Evolutionary conservation across 1,140 invertebrate species (phyloP), one percentile per base, ranked within the genome.

Genomic region (Oreohelix idahoensis): DNA sequence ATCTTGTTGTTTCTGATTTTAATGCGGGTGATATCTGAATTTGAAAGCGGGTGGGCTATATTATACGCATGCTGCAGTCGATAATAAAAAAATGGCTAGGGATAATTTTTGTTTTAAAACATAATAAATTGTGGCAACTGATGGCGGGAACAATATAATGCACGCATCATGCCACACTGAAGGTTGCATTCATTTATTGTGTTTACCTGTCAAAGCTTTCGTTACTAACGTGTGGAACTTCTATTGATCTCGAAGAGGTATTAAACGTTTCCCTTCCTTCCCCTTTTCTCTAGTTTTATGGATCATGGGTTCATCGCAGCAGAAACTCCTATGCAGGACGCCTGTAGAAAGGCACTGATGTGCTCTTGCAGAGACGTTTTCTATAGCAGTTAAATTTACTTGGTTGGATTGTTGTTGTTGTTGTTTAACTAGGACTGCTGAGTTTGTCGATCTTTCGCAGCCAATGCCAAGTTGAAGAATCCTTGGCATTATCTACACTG

Each of bases 1-100:
- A 66, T 66, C 29, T 66, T 32, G 63, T 66, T 35, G n/a, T 35
- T 66, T 66, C 17, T 5, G n/a, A 17, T 17, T 66, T 2, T 32
- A 29, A 66, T 66, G 63, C 63, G 63, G 63, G 63, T 32, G 63
- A 32, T 66, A 66, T 66, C 63, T 66, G 63, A 66, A 66, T 66
- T 66, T 23, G n/a, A 66, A 66, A 66, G 29, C 63, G n/a, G 29
- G 29, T 66, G 29, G 63, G 63, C 63, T 32, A 66, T 35, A 66
- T 66, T 8, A 35, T 17, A 17, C 63, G 29, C 63, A 32, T 58
- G 53, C 20, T 58, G 53, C 23, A 58, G 23, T 58, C 53, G 5
- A n/a, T 45, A 58, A 58, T 58, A 23, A 58, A 58, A 23, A 8
- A n/a, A 10, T 10, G 53, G 2, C 15, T 20, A 5, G 53, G 26